Evolutionary conservation across 2,113 vertebrate species (phyloP).

Genomic region (Anas platyrhynchos): DNA sequence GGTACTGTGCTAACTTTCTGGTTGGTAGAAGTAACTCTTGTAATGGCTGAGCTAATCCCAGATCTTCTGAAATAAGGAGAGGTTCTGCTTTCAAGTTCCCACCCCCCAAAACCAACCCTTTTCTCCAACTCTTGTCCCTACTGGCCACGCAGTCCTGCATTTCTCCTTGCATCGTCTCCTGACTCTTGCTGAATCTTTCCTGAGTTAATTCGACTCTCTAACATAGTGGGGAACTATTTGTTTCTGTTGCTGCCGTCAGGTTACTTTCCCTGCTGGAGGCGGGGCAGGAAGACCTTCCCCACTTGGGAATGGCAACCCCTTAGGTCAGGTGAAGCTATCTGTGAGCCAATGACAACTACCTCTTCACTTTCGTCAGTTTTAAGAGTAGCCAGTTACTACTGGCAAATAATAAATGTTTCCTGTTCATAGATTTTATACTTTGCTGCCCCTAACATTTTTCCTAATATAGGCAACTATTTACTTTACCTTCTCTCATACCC

Average conservation of each 20-base stretch:
- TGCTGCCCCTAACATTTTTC: constrained; percentile 1
- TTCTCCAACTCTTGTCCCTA: neutral
- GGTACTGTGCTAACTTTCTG: neutral
- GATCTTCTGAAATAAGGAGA: neutral
- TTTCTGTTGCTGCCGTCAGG: neutral
- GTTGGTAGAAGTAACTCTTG: neutral
- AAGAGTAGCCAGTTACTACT: constrained; percentile 30
- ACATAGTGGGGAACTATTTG: neutral
- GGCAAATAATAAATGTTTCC: constrained; percentile 50
- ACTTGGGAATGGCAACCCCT: neutral
- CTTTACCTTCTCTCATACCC: constrained; percentile 5
- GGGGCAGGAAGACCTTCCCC: constrained; percentile 7
- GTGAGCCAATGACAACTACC: constrained; percentile 16
- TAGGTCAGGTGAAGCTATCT: constrained; percentile 1
- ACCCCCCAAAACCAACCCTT: neutral
- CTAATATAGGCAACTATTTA: constrained; percentile 36
- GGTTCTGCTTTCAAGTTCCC: neutral
- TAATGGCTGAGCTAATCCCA: neutral
- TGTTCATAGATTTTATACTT: constrained; percentile 18
- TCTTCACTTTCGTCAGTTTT: neutral
- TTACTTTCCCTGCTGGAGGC: neutral
- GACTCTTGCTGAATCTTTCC: neutral
- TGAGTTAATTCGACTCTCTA: neutral
- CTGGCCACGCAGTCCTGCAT: neutral
- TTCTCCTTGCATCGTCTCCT: neutral